Percentiles rank a stretch among this genome's conserved stretches.
These are phyloP conservation scores for Bhutanitis thaidina DNA, from an alignment of 2,888 invertebrate genomes.

Conservation along the genomic window DNA sequence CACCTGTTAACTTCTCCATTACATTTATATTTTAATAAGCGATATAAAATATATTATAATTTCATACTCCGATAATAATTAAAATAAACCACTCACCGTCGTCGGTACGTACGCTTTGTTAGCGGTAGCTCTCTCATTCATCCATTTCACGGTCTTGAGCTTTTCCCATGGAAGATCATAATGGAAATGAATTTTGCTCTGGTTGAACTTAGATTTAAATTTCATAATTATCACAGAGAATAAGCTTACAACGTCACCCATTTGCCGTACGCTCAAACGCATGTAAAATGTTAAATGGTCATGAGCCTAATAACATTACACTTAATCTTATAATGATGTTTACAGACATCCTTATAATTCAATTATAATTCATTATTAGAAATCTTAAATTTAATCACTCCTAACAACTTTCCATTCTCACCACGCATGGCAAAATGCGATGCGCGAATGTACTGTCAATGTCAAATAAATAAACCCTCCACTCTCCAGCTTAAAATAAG, in stretches of 20 bases:
- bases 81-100: constrained; percentile 53
- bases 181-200: constrained; percentile 69
- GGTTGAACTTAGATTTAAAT: constrained; percentile 75
- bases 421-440: constrained; percentile 29
- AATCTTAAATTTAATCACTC: constrained; percentile 22
- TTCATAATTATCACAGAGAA: constrained; percentile 77
- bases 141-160: constrained; percentile 84
- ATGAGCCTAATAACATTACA: constrained; percentile 54
- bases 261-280: constrained; percentile 41
- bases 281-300: constrained; percentile 54
- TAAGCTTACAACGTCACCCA: constrained; percentile 75
- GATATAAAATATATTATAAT: too few relatives aligned
- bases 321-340: constrained; percentile 44
- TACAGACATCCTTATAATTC: constrained; percentile 57
- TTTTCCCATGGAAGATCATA: constrained; percentile 69
- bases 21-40: too few relatives aligned
- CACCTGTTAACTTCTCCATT: too few relatives aligned
- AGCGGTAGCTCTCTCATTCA: constrained; percentile 86
- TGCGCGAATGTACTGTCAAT: too few relatives aligned
- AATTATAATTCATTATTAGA: constrained; percentile 37
- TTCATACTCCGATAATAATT: too few relatives aligned
- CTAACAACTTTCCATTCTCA: constrained; percentile 30
- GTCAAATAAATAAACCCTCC: too few relatives aligned
- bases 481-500: too few relatives aligned
- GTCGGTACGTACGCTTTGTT: constrained; percentile 93